A percentile compares a stretch with the other conserved stretches of the same genome.
phyloP scores from a whole-genome alignment of 2,113 vertebrate genomes.

The Rynchops niger region DNA sequence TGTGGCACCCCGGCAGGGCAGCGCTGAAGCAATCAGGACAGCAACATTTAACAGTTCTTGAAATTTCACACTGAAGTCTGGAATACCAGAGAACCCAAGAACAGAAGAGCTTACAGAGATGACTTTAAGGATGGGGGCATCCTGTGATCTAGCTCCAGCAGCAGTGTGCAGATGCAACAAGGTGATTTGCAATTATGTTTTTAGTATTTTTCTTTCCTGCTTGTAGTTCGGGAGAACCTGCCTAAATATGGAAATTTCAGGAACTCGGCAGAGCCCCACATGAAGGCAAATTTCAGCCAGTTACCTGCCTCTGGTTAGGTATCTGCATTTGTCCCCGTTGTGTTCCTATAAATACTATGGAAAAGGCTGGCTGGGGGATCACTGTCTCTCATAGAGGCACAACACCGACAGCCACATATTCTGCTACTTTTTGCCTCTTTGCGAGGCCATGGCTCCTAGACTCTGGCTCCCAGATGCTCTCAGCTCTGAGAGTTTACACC shows the following conservation, averaged over 20 bases:
- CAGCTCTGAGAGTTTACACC: neutral
- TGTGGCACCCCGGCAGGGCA: neutral
- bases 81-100: neutral
- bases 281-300: neutral
- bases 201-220: neutral
- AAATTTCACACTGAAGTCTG: neutral
- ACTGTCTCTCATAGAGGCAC: neutral
- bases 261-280: neutral
- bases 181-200: neutral
- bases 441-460: neutral
- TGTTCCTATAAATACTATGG: rapidly evolving
- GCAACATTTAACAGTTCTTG: neutral
- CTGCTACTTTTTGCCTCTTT: neutral
- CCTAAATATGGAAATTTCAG: neutral
- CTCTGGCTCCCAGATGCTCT: neutral
- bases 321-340: neutral
- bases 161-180: neutral
- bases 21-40: neutral
- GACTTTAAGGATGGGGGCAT: neutral
- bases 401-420: neutral
- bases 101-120: neutral
- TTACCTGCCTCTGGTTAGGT: neutral
- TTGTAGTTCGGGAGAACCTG: neutral
- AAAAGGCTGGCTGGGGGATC: neutral
- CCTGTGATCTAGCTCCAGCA: neutral